These are phyloP conservation scores for Chaetogeoica ovagalla DNA, from an alignment of 2,888 invertebrate species.

Conservation along the genomic window DNA sequence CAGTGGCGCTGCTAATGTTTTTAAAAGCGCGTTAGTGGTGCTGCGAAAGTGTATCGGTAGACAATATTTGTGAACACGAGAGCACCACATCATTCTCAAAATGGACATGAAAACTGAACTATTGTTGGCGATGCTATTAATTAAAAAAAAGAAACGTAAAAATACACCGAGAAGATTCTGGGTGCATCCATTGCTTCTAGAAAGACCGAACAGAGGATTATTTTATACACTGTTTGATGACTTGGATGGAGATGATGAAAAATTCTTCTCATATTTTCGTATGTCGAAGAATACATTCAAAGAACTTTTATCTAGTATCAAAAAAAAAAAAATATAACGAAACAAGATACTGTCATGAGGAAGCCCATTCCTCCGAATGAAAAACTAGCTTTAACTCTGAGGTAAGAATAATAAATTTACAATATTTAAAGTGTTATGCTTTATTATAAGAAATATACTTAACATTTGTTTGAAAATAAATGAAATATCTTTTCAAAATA, in stretches of 20 bases:
- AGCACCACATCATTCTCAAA: background rate
- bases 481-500: no score
- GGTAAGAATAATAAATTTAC: no score
- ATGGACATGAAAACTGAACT: background rate
- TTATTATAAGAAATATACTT: no score
- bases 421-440: no score
- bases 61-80: no score
- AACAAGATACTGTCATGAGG: slow-evolving; percentile 37
- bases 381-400: slow-evolving; percentile 26
- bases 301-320: slow-evolving; percentile 29
- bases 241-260: no score
- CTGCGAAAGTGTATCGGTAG: background rate
- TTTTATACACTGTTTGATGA: no score
- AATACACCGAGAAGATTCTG: slow-evolving; percentile 29
- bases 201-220: no score
- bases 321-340: slow-evolving; percentile 16
- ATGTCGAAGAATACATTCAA: slow-evolving; percentile 37
- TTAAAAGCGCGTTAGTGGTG: slow-evolving; percentile 17
- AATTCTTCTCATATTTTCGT: no score
- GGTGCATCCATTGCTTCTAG: slow-evolving; percentile 26
- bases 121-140: slow-evolving; percentile 28
- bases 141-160: slow-evolving; percentile 35
- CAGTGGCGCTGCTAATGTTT: slow-evolving; percentile 16
- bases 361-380: slow-evolving; percentile 25
- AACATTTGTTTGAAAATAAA: no score